Conservation (phyloP, 1,140 invertebrate genomes). For the Pseudomyrmex gracilis region DNA sequence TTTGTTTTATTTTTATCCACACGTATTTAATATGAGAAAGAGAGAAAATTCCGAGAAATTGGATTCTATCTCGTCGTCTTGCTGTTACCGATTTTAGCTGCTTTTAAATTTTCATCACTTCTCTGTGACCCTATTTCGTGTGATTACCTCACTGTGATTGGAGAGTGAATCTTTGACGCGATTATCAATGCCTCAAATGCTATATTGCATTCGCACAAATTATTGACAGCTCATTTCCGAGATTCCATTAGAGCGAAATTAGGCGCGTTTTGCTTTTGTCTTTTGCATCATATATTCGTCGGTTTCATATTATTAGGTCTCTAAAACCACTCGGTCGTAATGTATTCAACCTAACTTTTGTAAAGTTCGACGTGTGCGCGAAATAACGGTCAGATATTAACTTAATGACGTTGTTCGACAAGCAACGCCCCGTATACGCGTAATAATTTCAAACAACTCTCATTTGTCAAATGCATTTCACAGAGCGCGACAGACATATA, state of each 20-base stretch:
- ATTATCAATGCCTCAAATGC: conserved; percentile 32
- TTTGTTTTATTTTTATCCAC: no score
- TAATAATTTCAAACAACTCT: conserved; percentile 25
- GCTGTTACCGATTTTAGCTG: conserved; percentile 24
- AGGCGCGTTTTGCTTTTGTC: neutral
- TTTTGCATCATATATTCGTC: neutral
- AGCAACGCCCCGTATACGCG: neutral
- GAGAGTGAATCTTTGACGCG: conserved; percentile 49
- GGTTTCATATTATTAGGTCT: no score
- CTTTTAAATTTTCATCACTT: conserved; percentile 31
- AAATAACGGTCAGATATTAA: conserved; percentile 3
- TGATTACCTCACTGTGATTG: conserved; percentile 51
- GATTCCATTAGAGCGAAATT: conserved; percentile 13
- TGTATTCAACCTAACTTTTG: neutral
- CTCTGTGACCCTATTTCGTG: conserved; percentile 1
- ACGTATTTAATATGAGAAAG: no score
- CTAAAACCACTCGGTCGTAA: no score
- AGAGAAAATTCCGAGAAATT: no score
- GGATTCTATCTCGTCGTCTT: neutral
- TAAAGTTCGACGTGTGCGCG: no score
- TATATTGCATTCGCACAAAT: conserved; percentile 35
- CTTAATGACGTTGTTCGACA: conserved; percentile 5
- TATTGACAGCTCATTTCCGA: conserved; percentile 48
- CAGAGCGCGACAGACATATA: neutral
- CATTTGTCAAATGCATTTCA: conserved; percentile 14